Conservation (phyloP, 2,113 vertebrate genomes). For the Bos indicus region DNA sequence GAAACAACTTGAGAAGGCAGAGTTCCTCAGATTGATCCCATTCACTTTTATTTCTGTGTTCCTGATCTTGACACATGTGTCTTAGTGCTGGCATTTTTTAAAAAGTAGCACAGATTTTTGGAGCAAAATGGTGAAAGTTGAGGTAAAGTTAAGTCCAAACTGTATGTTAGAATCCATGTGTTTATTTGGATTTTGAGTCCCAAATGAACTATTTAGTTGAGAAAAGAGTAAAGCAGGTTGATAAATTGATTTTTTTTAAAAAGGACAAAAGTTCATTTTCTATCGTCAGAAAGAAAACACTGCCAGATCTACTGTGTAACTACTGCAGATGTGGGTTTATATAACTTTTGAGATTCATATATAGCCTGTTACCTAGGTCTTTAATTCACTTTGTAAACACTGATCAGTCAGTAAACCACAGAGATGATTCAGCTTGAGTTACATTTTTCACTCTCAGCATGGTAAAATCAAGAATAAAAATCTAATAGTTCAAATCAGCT, state of each 20-base stretch:
- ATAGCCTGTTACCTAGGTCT: slow-evolving; percentile 29
- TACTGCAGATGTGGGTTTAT: slow-evolving; percentile 60
- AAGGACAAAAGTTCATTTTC: slow-evolving; percentile 67
- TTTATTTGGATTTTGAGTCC: slow-evolving; percentile 72
- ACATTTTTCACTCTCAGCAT: background rate
- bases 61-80: background rate
- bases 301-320: slow-evolving; percentile 65
- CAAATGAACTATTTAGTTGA: slow-evolving; percentile 68
- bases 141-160: slow-evolving; percentile 56
- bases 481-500: background rate
- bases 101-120: slow-evolving; percentile 43
- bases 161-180: slow-evolving; percentile 43
- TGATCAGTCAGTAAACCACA: slow-evolving; percentile 26
- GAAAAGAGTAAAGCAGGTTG: slow-evolving; percentile 67
- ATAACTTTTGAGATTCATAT: slow-evolving; percentile 56
- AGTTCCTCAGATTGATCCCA: background rate
- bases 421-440: background rate
- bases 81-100: background rate
- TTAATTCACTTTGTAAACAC: slow-evolving; percentile 52
- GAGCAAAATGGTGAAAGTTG: slow-evolving; percentile 51
- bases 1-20: background rate
- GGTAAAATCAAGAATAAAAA: background rate
- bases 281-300: slow-evolving; percentile 51
- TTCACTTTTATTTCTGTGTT: background rate
- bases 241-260: background rate